Conservation (phyloP, 2,113 vertebrate species). For the Cairina moschata region DNA sequence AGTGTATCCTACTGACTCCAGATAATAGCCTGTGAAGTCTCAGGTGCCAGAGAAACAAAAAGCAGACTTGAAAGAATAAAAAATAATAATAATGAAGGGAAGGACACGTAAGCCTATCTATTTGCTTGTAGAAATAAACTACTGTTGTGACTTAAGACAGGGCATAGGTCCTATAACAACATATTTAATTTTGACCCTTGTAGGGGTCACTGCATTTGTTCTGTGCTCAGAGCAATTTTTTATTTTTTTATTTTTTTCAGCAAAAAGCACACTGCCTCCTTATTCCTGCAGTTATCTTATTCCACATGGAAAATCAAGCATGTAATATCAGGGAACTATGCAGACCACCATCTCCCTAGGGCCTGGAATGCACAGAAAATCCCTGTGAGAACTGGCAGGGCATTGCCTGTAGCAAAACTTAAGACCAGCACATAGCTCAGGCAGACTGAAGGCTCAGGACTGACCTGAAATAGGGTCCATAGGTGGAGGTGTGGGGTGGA, state of each 20-base stretch:
- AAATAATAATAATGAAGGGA: neutral
- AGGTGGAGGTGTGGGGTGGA: neutral
- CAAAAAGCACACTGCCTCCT: neutral
- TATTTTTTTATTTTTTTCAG: neutral
- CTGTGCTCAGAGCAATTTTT: neutral
- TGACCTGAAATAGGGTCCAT: neutral
- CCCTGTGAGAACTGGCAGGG: neutral
- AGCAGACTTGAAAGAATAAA: neutral
- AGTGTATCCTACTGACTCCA: neutral
- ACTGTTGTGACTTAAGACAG: neutral
- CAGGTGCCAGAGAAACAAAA: neutral
- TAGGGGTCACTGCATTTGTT: neutral
- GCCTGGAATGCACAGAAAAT: neutral
- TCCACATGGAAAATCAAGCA: neutral
- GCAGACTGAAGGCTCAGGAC: neutral
- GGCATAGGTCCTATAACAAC: neutral
- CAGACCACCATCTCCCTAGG: neutral
- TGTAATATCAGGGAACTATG: neutral
- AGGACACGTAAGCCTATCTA: neutral
- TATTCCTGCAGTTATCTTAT: neutral
- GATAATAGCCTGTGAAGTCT: neutral
- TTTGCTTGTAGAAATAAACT: neutral
- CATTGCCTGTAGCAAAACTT: accelerated
- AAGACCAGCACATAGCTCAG: neutral
- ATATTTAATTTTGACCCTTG: neutral